Percentiles rank a stretch among this genome's conserved stretches.
phyloP scores from a whole-genome alignment of 2,797 vertebrate species.

The Hozukius guyotensis region DNA sequence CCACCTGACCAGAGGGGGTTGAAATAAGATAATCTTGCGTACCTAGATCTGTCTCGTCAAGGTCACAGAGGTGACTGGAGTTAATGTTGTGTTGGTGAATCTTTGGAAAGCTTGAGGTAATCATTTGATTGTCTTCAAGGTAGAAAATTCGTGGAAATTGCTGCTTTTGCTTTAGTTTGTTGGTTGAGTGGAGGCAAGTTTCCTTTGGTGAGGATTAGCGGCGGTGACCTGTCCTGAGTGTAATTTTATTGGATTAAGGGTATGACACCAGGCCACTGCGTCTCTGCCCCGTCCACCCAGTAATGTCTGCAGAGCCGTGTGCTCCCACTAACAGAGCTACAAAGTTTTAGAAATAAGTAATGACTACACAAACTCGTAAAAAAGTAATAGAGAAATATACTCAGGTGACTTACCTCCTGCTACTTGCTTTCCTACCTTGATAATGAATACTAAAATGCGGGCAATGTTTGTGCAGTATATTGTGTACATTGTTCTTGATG shows the following conservation, averaged over 20 bases:
- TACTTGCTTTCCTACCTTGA: neutral
- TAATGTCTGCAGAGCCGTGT: neutral
- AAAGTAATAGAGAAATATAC: neutral
- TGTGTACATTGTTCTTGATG: slow-evolving; percentile 11
- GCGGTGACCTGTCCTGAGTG: neutral
- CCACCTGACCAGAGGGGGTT: neutral
- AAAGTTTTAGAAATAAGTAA: slow-evolving; percentile 9
- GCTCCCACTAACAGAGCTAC: neutral
- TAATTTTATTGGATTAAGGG: slow-evolving; percentile 8
- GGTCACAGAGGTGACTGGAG: neutral
- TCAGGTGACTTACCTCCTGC: neutral
- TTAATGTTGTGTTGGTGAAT: neutral
- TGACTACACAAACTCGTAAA: neutral
- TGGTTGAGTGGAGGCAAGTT: neutral
- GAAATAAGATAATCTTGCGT: neutral
- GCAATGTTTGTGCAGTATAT: neutral
- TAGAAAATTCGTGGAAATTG: slow-evolving; percentile 3
- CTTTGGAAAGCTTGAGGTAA: neutral
- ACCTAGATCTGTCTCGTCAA: neutral
- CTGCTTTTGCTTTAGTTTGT: slow-evolving; percentile 5
- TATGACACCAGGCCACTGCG: neutral
- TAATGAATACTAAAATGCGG: slow-evolving; percentile 8
- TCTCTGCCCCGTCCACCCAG: neutral
- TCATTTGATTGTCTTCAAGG: neutral
- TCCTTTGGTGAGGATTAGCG: neutral